A percentile compares a stretch with the other conserved stretches of the same genome.
phyloP scores from a whole-genome alignment of 2,797 vertebrate species.

The Gymnoscopelus braueri region DNA sequence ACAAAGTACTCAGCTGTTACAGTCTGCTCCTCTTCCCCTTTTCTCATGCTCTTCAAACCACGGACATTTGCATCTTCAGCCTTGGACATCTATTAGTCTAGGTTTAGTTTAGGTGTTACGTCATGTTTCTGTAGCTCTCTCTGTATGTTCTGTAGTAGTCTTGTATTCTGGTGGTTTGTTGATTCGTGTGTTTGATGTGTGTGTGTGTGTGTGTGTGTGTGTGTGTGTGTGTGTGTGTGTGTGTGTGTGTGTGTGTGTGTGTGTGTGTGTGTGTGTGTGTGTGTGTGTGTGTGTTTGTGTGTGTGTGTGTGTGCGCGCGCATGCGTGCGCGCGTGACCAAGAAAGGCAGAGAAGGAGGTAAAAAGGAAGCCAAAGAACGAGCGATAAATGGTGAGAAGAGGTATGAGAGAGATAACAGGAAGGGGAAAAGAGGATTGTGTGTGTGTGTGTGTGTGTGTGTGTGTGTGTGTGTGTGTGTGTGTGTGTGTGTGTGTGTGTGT shows the following conservation, averaged over 20 bases:
- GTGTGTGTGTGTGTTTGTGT: conserved; percentile 1
- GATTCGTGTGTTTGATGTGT: too few species aligned
- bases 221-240: conserved; percentile 3
- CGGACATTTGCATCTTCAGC: too few species aligned
- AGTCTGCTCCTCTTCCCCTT: too few species aligned
- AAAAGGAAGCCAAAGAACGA: background rate
- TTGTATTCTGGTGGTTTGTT: too few species aligned
- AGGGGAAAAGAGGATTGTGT: background rate
- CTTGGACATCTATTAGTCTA: too few species aligned
- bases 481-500: conserved; percentile 13
- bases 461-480: background rate
- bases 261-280: background rate
- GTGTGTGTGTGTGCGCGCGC: background rate
- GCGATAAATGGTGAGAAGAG: background rate
- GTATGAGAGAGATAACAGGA: too few species aligned
- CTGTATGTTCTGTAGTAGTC: too few species aligned
- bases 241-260: conserved; percentile 15
- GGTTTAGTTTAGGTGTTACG: too few species aligned
- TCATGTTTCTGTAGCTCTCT: too few species aligned
- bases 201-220: background rate
- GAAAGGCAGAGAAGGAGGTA: background rate
- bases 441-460: background rate
- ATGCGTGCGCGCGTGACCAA: background rate
- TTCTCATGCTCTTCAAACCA: too few species aligned
- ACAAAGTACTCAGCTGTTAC: too few species aligned